Evolutionary conservation across 2,888 invertebrate genomes (phyloP), one percentile per base, ranked within the genome.

Genomic region (Paralinhomoeus sp.): DNA sequence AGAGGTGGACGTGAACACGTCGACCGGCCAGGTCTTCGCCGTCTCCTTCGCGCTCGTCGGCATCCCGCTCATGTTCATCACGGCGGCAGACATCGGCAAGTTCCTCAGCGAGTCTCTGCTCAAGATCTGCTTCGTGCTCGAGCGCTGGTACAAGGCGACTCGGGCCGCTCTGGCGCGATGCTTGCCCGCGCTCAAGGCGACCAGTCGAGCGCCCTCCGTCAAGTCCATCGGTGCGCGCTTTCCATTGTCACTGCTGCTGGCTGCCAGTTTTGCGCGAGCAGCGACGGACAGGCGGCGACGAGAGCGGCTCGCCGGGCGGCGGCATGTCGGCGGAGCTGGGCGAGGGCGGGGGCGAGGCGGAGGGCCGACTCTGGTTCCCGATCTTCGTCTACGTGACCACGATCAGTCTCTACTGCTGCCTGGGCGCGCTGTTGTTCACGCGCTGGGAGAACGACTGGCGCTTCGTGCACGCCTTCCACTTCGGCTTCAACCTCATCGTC

Each of bases 41-140:
- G 61, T 61, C 1, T 55, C 53, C 13, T 61, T 61, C 45, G 61
- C 61, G 1, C 52, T 61, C 15, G 54, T 61, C 36, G 61, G 61
- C 41, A 61, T 61, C 41, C 61, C 61, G 20, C 50, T 61, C 33
- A 61, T 61, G 61, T 60, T 60, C 56, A 60, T 60, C 45, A 60
- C 40, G 17, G 40, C 61, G 13, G 61, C 61, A 2, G 61, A 61
- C 47, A 61, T 61, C 42, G 61, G 61, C 42, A 61, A 61, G 48
- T 61, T 61, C 51, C 48, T 61, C 33, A 58, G 58, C 17, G 61
- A 61, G 47, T 59, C 58, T 13, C 48, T 61, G 45, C 51, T 60
- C 37, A 57, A 55, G 41, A 53, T 57, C 47, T 56, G 58, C n/a
- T 52, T 54, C 24, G 51, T 55, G 24, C n/a, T n/a, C 39, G 27